Evolutionary conservation across 2,113 vertebrate genomes (phyloP), one percentile per base, ranked within the genome.

Genomic region (Donacobius atricapilla): DNA sequence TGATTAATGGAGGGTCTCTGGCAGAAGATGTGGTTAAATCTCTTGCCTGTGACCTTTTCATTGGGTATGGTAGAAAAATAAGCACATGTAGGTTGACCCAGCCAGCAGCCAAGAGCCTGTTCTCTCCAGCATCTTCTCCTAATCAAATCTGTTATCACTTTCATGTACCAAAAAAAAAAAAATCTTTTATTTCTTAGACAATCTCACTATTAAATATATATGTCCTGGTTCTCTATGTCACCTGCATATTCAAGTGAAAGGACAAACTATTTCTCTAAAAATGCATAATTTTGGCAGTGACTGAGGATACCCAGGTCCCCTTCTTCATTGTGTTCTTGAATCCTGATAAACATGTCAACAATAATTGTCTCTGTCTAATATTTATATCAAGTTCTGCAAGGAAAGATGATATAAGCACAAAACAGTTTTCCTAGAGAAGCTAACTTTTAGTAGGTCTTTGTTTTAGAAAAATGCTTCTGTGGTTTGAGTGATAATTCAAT

Each of bases 21-120:
- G 47, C 76, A 86, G 93, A 93, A 96, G 84, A 71, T 87, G 89
- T 77, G 69, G 85, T 93, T 96, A 95, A 94, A 93, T 95, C 96
- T 96, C 90, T 95, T 96, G 81, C 83, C 84, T 95, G 35, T 91
- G 58, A 87, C 80, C 31, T 54, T 90, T 93, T 81, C 33, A 69
- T 37, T 61, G 10, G 25, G 22, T 66, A 31, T 47, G 78, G 48
- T 45, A 53, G 66, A 95, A 96, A 73, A 97, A 87, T 28, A 64
- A 40, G 54, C 65, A 61, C 45, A 28, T 24, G 19, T 71, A 37
- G 3, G 0, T 86, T 77, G 53, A 64, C 37, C 44, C 35, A 64
- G 22, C 3, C 31, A 50, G 58, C 48, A 72, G 35, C 48, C 76
- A 87, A 87, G 39, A 68, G 54, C 11, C 16, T 66, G 15, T 71